These are phyloP conservation scores for Metopia argyrocephala DNA, from an alignment of 2,888 invertebrate genomes.

Conservation along the genomic window DNA sequence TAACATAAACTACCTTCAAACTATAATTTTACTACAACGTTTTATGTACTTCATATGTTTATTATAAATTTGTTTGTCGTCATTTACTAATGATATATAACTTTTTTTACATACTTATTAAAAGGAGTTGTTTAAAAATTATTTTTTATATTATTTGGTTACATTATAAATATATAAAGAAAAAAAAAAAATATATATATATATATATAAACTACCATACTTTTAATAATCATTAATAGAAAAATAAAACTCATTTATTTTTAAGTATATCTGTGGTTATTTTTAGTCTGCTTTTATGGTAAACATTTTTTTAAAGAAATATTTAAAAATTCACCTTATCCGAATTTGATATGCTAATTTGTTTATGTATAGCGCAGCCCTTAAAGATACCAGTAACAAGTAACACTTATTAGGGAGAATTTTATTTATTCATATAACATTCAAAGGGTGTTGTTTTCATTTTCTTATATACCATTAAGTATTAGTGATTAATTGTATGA, in stretches of 20 bases:
- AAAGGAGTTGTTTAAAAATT: constrained; percentile 53
- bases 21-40: constrained; percentile 17
- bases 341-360: constrained; percentile 8
- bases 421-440: constrained; percentile 5
- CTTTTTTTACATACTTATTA: neutral
- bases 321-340: neutral
- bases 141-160: constrained; percentile 50
- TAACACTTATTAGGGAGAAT: neutral
- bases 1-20: constrained; percentile 37
- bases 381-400: neutral
- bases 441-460: neutral
- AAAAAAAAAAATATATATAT: constrained; percentile 38
- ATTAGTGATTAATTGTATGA: constrained; percentile 28
- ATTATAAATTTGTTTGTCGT: neutral
- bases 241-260: neutral
- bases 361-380: neutral
- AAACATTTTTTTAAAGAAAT: neutral
- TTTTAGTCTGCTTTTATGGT: constrained; percentile 8
- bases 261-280: constrained; percentile 1
- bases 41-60: constrained; percentile 26
- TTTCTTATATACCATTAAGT: neutral
- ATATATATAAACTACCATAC: constrained; percentile 10
- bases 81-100: neutral
- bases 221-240: constrained; percentile 26
- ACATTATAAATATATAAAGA: constrained; percentile 32